Evolutionary conservation across 37 sponge, comb jelly and placozoan species (phyloP), one percentile per base, ranked within the genome.

Genomic region (Agelas oroides): DNA sequence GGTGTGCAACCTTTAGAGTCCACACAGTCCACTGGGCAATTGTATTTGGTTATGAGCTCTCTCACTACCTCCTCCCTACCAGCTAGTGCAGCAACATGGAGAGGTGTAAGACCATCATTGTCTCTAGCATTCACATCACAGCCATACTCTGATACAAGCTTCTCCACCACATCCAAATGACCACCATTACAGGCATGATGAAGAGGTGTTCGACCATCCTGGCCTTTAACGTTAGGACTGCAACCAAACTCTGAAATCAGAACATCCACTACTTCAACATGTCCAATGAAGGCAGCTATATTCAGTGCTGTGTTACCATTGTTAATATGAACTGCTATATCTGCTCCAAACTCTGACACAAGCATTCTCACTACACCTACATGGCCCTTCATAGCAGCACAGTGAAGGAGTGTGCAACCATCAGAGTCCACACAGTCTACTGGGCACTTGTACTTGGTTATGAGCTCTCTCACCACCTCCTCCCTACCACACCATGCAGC

Each of bases 91-190:
- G 62, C 62, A 23, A 61, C 25, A 61, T 61, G 62, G n/a, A 61
- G 25, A 27, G 62, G 14, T 61, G 62, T 61, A 23, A 61, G n/a
- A 25, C 25, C 25, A 61, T 61, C 62, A 61, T 61, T 11, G 14
- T 61, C 62, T 23, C n/a, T 27, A 27, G n/a, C 25, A 23, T 61
- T 25, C 25, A 25, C 12, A 27, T 61, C 25, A 61, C 62, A 61
- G 62, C 62, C 62, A 61, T 23, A 23, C n/a, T n/a, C n/a, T n/a
- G n/a, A n/a, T n/a, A n/a, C n/a, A 61, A 61, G 62, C n/a, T 61
- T 27, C 62, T 61, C 25, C 62, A 61, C 62, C 25, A 61, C 25
- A 14, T 14, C 62, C 62, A 61, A 61, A 25, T 61, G 62, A 23
- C 62, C 62, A 27, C 62, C 62, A 27, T 11, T 23, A 13, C 25